Conservation (phyloP, 1,140 invertebrate species). For the Hycleus phaleratus region DNA sequence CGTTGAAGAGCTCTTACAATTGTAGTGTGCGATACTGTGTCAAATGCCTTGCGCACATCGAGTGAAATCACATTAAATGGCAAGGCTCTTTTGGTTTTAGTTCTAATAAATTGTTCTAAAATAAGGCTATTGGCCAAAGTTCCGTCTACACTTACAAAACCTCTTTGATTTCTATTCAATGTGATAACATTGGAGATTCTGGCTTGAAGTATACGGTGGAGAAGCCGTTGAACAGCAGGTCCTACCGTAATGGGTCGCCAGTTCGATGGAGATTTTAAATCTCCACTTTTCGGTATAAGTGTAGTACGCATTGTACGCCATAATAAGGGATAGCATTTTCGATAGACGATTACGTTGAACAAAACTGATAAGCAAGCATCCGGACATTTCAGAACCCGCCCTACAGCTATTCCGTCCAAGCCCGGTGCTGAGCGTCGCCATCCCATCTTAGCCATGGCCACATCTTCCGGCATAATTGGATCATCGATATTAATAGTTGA, state of each 20-base stretch:
- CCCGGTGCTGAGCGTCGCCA: constrained; percentile 15
- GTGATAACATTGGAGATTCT: constrained; percentile 25
- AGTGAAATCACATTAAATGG: constrained; percentile 33
- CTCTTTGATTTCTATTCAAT: constrained; percentile 29
- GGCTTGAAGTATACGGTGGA: constrained; percentile 35
- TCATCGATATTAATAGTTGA: not conserved
- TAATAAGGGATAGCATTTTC: not conserved
- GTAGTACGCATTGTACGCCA: constrained; percentile 10
- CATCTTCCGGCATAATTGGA: not conserved
- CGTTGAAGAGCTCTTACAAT: constrained; percentile 20
- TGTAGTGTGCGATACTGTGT: constrained; percentile 33
- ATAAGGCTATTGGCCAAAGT: constrained; percentile 33
- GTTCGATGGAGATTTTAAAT: constrained; percentile 8
- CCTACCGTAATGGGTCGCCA: constrained; percentile 41
- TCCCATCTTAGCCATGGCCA: not conserved
- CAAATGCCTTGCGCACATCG: constrained; percentile 35
- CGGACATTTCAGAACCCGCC: not conserved
- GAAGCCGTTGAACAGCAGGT: constrained; percentile 32
- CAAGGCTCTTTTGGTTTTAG: constrained; percentile 23
- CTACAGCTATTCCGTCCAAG: constrained; percentile 8
- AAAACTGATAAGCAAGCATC: not conserved
- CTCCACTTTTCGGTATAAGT: constrained; percentile 17
- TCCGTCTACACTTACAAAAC: constrained; percentile 33
- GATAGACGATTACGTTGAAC: constrained; percentile 9
- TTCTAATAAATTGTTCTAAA: constrained; percentile 31